Percentiles rank a stretch among this genome's conserved stretches.
Conservation (phyloP, 2,888 invertebrate genomes). For the Agonopterix subpropinquella region DNA sequence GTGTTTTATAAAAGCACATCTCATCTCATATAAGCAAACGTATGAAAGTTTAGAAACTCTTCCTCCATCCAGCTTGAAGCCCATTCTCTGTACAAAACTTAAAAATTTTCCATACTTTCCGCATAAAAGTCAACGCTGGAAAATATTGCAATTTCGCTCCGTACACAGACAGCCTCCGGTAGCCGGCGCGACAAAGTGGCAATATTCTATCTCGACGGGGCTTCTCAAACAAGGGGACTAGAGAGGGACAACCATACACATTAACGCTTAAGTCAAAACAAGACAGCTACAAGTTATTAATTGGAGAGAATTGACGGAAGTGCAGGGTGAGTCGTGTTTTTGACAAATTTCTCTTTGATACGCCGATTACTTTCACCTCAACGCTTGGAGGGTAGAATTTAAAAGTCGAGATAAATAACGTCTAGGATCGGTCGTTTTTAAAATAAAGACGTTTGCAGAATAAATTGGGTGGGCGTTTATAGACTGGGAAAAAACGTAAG, state of each 20-base stretch:
- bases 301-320: conserved; percentile 73
- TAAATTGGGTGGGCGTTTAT: conserved; percentile 10
- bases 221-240: conserved; percentile 69
- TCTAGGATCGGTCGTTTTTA: conserved; percentile 24
- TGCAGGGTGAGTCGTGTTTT: conserved; percentile 68
- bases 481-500: background rate
- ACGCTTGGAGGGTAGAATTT: conserved; percentile 40
- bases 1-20: no score
- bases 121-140: conserved; percentile 30
- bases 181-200: conserved; percentile 71
- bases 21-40: conserved; percentile 2
- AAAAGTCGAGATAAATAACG: conserved; percentile 36
- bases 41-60: background rate
- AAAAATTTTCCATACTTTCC: conserved; percentile 51
- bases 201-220: conserved; percentile 73
- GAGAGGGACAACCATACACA: conserved; percentile 34
- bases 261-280: conserved; percentile 23
- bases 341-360: conserved; percentile 75
- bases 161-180: conserved; percentile 62
- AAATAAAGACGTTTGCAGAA: conserved; percentile 24
- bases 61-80: conserved; percentile 9
- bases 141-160: conserved; percentile 66
- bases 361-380: conserved; percentile 71
- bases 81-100: conserved; percentile 33
- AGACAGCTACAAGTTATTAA: conserved; percentile 59